Conservation (phyloP, 2,888 invertebrate species). For the Scrobipalpa atriplicella region DNA sequence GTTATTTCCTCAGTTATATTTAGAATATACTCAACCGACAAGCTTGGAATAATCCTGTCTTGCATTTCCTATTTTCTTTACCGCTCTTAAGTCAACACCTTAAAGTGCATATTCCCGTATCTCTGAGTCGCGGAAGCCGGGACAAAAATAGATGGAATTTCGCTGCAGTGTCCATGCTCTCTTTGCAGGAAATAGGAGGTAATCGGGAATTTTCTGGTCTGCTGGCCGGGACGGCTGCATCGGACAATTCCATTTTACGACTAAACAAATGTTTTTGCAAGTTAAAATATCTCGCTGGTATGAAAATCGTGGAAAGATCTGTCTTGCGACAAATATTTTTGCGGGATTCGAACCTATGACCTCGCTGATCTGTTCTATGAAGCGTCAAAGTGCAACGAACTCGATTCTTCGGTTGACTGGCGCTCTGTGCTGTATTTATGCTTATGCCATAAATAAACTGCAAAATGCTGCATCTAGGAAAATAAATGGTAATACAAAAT, state of each 20-base stretch:
- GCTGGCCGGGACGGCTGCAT: neutral
- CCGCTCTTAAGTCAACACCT: constrained; percentile 14
- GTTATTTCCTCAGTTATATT: neutral
- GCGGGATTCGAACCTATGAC: too few relatives aligned
- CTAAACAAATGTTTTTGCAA: neutral
- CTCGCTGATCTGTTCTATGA: too few relatives aligned
- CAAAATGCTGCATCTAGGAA: too few relatives aligned
- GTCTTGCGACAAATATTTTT: neutral
- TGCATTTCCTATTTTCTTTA: neutral
- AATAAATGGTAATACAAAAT: too few relatives aligned
- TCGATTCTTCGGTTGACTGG: too few relatives aligned
- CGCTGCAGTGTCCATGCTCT: constrained; percentile 30
- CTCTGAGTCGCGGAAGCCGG: constrained; percentile 56
- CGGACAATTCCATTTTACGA: neutral
- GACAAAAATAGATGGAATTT: constrained; percentile 55
- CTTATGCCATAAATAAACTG: too few relatives aligned
- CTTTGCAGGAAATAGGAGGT: constrained; percentile 4
- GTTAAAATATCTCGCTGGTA: neutral
- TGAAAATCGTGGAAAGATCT: neutral
- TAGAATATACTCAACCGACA: neutral
- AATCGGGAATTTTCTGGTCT: constrained; percentile 9
- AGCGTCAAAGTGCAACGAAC: too few relatives aligned
- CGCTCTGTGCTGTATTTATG: too few relatives aligned
- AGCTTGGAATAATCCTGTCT: neutral
- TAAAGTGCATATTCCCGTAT: constrained; percentile 29